Base-by-base conservation (phyloP, 2,113 vertebrate species). In the Garra rufa region DNA sequence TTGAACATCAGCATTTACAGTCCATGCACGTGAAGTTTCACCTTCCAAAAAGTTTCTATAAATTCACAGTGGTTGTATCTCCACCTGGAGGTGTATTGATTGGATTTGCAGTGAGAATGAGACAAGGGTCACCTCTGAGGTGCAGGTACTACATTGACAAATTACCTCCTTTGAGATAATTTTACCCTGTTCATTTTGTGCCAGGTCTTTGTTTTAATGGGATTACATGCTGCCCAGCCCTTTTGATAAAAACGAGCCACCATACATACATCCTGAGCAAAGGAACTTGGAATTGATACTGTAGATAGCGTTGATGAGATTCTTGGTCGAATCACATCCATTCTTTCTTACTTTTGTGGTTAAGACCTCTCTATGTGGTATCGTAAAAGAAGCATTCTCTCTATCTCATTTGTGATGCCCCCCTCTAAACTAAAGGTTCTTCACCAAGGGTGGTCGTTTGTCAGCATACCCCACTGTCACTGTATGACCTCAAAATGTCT, bases 401-500 rank as follows among this genome's bases (percentile, higher is more conserved):
- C 0, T 38, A 15, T 41, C 46, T 38, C 9, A 7, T 24, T 67
- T 61, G 52, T 77, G 30, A 24, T 77, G 30, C 30, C 61, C 38
- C 34, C 4, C 46, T 59, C 24, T 59, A 28, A 41, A 59, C 17
- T 43, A 46, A 15, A 85, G 44, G 26, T 30, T 19, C 14, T 24
- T 57, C 48, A 69, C n/a, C 14, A 30, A 9, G 48, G 80, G 76
- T 70, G 84, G 48, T 52, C 28, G 4, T 69, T 85, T 70, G 63
- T 85, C 79, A 85, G 79, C 43, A 76, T 55, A 78, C 61, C 9
- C 24, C 38, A 38, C 76, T 83, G 86, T 63, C 76, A 79, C 38
- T 10, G n/a, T 34, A 19, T 71, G 70, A 73, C 77, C 86, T 67
- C 76, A 78, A 85, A 87, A 71, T 14, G 78, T 80, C 86, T 83